Conservation (phyloP, 2,888 invertebrate genomes). For the Diplazon laetatorius region DNA sequence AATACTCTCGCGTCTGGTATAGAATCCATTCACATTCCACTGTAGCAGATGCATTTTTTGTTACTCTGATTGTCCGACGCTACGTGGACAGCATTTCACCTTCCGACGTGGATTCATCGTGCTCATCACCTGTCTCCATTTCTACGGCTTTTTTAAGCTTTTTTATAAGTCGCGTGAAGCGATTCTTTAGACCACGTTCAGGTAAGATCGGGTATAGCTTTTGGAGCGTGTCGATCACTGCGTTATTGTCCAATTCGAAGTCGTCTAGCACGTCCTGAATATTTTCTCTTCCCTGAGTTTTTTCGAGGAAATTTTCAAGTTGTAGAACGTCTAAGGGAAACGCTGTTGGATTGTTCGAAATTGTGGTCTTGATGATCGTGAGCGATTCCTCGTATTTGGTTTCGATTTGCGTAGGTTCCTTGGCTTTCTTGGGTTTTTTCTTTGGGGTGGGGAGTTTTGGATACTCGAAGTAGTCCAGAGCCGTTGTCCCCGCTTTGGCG, state of each 20-base stretch:
- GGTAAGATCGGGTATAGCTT: constrained; percentile 12
- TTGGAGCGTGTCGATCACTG: constrained; percentile 22
- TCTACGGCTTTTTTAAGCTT: constrained; percentile 14
- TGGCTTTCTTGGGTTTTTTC: background rate
- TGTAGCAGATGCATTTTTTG: constrained; percentile 41
- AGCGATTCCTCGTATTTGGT: constrained; percentile 1
- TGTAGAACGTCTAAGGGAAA: constrained; percentile 5
- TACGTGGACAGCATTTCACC: background rate
- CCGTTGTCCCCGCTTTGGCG: background rate
- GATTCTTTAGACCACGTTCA: constrained; percentile 23
- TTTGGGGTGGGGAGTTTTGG: constrained; percentile 24
- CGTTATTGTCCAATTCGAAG: background rate
- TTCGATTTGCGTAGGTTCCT: background rate
- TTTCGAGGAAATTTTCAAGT: constrained; percentile 31
- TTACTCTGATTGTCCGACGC: background rate
- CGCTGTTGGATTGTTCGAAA: background rate
- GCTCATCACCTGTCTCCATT: constrained; percentile 2
- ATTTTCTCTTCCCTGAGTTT: constrained; percentile 28
- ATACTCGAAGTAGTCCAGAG: constrained; percentile 4
- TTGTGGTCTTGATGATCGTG: background rate
- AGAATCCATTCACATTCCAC: constrained; percentile 50
- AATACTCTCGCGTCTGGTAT: constrained; percentile 12
- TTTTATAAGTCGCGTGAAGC: constrained; percentile 25
- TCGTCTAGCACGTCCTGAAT: constrained; percentile 20
- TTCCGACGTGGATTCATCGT: constrained; percentile 6